These are phyloP conservation scores for Adelosebastes latens DNA, from an alignment of 2,797 vertebrate species.

Conservation along the genomic window DNA sequence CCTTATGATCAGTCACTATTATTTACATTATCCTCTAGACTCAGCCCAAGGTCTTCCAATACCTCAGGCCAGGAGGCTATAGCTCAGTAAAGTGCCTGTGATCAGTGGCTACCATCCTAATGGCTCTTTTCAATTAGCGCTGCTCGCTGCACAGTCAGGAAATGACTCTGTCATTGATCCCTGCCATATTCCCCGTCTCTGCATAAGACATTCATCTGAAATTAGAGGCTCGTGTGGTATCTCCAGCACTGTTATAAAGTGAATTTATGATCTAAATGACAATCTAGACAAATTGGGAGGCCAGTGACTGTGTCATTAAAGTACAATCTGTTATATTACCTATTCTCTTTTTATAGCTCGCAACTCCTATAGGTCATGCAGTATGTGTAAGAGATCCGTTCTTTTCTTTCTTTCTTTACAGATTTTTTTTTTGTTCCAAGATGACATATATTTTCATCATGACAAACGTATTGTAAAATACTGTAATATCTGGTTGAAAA, in stretches of 20 bases:
- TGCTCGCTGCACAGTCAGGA: conserved; percentile 10
- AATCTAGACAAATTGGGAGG: neutral
- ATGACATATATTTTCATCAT: neutral
- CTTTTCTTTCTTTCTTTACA: neutral
- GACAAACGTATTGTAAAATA: neutral
- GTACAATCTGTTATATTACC: neutral
- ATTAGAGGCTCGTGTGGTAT: neutral
- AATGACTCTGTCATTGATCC: conserved; percentile 37
- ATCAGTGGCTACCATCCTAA: conserved; percentile 27
- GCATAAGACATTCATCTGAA: conserved; percentile 24
- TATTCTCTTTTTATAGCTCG: neutral
- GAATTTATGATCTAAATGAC: conserved; percentile 34
- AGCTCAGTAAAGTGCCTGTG: neutral
- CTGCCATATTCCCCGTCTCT: neutral
- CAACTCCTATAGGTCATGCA: neutral
- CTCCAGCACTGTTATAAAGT: neutral
- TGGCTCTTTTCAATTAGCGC: conserved; percentile 49
- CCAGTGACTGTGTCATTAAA: neutral
- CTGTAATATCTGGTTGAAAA: neutral
- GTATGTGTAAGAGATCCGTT: neutral
- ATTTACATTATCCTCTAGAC: conserved; percentile 5
- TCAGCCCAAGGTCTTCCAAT: conserved; percentile 19
- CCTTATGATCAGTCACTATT: neutral
- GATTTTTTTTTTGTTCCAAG: neutral
- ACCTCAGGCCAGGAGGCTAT: neutral